Evolutionary conservation across 2,888 invertebrate species (phyloP).

Genomic region (Beris chalybata): DNA sequence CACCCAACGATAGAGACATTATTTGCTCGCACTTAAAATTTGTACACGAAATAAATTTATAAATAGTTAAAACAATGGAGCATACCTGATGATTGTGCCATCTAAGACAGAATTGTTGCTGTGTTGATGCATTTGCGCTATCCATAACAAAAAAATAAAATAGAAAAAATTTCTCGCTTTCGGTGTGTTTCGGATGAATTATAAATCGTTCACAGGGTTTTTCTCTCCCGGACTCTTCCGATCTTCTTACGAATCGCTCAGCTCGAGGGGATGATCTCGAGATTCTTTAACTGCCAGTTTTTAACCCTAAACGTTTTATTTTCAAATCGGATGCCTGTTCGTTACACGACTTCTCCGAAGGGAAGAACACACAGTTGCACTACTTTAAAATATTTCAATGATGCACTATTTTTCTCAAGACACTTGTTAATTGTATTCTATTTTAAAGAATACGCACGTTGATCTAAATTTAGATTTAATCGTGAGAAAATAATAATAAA

Average conservation of each 20-base stretch:
- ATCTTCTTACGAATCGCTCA: background rate
- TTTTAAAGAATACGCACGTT: conserved; percentile 36
- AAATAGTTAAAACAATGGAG: conserved; percentile 23
- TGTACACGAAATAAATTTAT: conserved; percentile 16
- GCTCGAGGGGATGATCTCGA: background rate
- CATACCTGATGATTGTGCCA: conserved; percentile 81
- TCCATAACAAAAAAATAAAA: conserved; percentile 33
- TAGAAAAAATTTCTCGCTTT: no score
- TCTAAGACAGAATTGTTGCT: conserved; percentile 82
- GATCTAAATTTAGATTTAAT: conserved; percentile 34
- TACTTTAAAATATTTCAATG: conserved; percentile 33
- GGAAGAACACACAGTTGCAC: conserved; percentile 22
- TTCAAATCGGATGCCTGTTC: background rate
- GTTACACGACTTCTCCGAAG: conserved; percentile 20
- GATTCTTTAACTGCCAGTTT: background rate
- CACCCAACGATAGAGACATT: background rate
- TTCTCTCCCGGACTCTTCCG: background rate
- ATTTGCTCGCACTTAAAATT: background rate
- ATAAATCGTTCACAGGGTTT: background rate
- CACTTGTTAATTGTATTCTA: conserved; percentile 39
- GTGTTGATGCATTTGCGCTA: conserved; percentile 48
- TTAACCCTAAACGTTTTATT: background rate
- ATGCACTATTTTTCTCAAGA: conserved; percentile 36
- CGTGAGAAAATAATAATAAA: conserved; percentile 31
- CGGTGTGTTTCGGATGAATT: background rate